A percentile compares a stretch with the other conserved stretches of the same genome.
These are phyloP conservation scores for Sciurus carolinensis DNA, from an alignment of 2,797 vertebrate species.

Conservation along the genomic window DNA sequence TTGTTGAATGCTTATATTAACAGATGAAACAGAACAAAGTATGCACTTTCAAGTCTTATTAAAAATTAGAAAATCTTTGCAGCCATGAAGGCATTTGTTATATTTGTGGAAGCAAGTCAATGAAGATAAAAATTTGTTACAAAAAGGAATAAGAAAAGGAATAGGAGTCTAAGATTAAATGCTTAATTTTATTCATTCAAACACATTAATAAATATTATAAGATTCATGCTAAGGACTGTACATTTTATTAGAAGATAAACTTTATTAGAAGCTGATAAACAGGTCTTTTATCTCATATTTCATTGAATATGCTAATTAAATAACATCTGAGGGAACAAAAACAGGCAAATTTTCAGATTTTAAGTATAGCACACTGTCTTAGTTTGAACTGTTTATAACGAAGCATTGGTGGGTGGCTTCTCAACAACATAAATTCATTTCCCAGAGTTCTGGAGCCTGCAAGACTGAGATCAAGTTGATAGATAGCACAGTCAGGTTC, in stretches of 20 bases:
- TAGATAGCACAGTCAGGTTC: background rate
- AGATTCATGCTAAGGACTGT: slow-evolving; percentile 50
- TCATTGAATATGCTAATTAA: slow-evolving; percentile 42
- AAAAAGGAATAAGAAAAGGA: slow-evolving; percentile 23
- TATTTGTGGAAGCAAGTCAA: slow-evolving; percentile 38
- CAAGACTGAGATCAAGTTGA: background rate
- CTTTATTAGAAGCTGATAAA: slow-evolving; percentile 31
- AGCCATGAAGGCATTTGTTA: slow-evolving; percentile 4
- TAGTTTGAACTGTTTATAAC: background rate
- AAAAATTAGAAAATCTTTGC: slow-evolving; percentile 47
- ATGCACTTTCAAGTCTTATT: slow-evolving; percentile 26
- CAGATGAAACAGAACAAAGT: background rate
- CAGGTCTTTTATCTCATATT: slow-evolving; percentile 18
- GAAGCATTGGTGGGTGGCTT: background rate
- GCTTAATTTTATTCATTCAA: slow-evolving; percentile 47
- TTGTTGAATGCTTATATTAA: slow-evolving; percentile 31
- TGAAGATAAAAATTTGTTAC: slow-evolving; percentile 58
- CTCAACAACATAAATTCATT: background rate
- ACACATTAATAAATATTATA: background rate
- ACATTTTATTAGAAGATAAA: slow-evolving; percentile 52
- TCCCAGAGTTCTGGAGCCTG: background rate
- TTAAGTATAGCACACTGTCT: background rate
- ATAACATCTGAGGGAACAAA: background rate
- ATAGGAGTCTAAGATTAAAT: slow-evolving; percentile 30
- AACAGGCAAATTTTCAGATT: slow-evolving; percentile 16